A percentile compares a stretch with the other conserved stretches of the same genome.
Conservation (phyloP, 2,888 invertebrate genomes). For the Coenonympha glycerion region DNA sequence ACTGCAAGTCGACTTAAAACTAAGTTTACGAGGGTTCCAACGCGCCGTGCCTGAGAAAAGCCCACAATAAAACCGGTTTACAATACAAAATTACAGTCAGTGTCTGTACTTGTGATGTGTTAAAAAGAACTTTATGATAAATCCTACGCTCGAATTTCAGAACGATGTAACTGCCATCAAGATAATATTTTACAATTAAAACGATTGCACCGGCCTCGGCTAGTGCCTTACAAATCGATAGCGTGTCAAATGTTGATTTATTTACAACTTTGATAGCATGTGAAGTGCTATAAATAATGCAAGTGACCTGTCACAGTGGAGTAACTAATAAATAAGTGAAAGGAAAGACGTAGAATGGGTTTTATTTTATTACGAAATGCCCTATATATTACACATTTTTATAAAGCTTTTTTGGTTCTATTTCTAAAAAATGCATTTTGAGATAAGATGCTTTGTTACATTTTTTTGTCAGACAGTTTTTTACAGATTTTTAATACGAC, state of each 20-base stretch:
- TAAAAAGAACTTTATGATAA: neutral
- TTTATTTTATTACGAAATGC: neutral
- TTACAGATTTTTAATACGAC: too few relatives aligned
- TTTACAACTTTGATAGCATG: constrained; percentile 21
- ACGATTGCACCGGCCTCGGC: neutral
- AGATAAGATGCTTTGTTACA: too few relatives aligned
- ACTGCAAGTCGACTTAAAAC: too few relatives aligned
- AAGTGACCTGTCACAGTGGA: constrained; percentile 17
- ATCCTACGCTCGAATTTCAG: neutral
- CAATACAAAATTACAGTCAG: too few relatives aligned
- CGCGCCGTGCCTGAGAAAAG: too few relatives aligned
- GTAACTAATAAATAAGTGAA: constrained; percentile 21
- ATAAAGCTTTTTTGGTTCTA: neutral
- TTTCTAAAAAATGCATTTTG: too few relatives aligned
- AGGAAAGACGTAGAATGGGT: constrained; percentile 9
- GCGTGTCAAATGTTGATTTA: constrained; percentile 25
- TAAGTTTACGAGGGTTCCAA: too few relatives aligned
- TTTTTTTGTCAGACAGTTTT: too few relatives aligned
- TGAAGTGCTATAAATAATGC: constrained; percentile 23
- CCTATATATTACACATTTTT: neutral
- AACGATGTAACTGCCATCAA: neutral
- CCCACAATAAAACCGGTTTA: too few relatives aligned
- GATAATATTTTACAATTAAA: constrained; percentile 10
- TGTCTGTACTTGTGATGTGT: neutral
- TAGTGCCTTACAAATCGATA: constrained; percentile 10